Percentiles rank a stretch among this genome's conserved stretches.
Conservation (phyloP, 1,140 invertebrate species). For the Leptopilina boulardi region DNA sequence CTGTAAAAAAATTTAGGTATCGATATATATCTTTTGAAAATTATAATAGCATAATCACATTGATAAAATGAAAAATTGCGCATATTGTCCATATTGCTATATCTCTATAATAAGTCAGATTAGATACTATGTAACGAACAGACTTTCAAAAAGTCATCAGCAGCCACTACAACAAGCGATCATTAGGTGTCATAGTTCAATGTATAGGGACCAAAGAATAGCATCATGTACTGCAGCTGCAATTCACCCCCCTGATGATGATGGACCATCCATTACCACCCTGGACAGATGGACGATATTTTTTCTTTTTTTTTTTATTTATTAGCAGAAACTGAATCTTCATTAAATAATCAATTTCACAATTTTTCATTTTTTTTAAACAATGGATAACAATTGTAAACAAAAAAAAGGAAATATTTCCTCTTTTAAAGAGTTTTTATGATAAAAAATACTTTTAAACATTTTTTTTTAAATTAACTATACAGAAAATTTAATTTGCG, state of each 20-base stretch:
- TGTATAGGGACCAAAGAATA: background rate
- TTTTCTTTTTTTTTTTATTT: too few relatives aligned
- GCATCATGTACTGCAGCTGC: background rate
- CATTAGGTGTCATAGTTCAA: slow-evolving; percentile 3
- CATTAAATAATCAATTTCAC: slow-evolving; percentile 11
- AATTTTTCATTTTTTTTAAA: too few relatives aligned
- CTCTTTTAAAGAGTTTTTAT: too few relatives aligned
- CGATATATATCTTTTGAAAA: too few relatives aligned
- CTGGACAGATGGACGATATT: slow-evolving; percentile 43
- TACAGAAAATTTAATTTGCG: too few relatives aligned
- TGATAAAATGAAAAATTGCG: too few relatives aligned
- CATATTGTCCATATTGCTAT: background rate
- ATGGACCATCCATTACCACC: background rate
- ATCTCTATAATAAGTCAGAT: background rate
- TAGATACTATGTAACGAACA: background rate
- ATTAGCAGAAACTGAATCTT: background rate
- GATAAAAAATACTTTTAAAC: too few relatives aligned
- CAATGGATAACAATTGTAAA: too few relatives aligned
- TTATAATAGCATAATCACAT: too few relatives aligned
- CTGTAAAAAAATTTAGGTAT: too few relatives aligned
- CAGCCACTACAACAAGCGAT: slow-evolving; percentile 25
- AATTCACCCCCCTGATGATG: background rate
- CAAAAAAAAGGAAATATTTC: too few relatives aligned
- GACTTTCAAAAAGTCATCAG: slow-evolving; percentile 28
- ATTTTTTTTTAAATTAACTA: too few relatives aligned